Conservation (phyloP, 1,140 invertebrate species). For the Drosophila tropicalis region DNA sequence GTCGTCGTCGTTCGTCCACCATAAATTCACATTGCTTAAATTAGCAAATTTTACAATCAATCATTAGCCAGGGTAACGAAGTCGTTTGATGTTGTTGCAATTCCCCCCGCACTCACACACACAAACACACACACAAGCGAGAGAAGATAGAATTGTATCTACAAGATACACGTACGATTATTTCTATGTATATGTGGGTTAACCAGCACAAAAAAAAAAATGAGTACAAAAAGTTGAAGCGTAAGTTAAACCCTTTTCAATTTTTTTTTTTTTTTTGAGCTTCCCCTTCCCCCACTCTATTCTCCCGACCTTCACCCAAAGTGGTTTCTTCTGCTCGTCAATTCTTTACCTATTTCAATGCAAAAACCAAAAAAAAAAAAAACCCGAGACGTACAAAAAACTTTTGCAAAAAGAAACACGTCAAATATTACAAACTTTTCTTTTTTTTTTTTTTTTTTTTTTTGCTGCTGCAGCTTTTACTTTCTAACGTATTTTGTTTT, state of each 20-base stretch:
- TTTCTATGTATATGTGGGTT: constrained; percentile 43
- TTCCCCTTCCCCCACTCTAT: not conserved
- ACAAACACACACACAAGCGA: not conserved
- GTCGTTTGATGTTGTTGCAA: constrained; percentile 25
- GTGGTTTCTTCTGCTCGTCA: not conserved
- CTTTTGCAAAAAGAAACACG: constrained; percentile 62
- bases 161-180: constrained; percentile 41
- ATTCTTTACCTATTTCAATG: constrained; percentile 54
- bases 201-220: constrained; percentile 31
- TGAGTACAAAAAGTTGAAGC: constrained; percentile 59
- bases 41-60: constrained; percentile 80
- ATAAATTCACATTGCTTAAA: constrained; percentile 78
- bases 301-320: not conserved
- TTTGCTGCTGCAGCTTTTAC: constrained; percentile 50
- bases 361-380: constrained; percentile 46
- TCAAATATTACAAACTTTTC: constrained; percentile 80
- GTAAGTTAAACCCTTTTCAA: constrained; percentile 74
- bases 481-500: constrained; percentile 56
- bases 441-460: constrained; percentile 37
- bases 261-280: constrained; percentile 35
- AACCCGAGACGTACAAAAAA: constrained; percentile 30
- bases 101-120: not conserved
- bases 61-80: constrained; percentile 61
- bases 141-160: constrained; percentile 33
- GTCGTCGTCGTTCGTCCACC: constrained; percentile 32